Evolutionary conservation across 2,888 invertebrate species (phyloP), one percentile per base, ranked within the genome.

Genomic region (Brachyptera putata): DNA sequence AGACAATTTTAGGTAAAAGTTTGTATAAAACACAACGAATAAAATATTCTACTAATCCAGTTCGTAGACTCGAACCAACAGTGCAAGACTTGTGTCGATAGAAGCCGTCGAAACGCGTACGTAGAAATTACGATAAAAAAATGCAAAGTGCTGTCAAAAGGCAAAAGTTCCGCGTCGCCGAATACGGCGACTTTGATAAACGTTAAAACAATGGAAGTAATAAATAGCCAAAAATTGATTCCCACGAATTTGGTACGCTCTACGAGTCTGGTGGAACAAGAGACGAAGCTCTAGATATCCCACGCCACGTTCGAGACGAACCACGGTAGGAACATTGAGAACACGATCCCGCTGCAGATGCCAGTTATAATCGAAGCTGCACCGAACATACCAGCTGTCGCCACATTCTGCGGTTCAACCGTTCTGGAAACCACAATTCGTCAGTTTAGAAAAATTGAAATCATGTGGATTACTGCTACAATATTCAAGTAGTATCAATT

Each of bases 381-480:
- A 41, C 91, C 96, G 74, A 95, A 91, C 98, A 98, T 98, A 60
- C 97, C 97, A 0, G 97, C 97, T 0, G 85, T 87, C 0, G 87
- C 78, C 14, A 91, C 88, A 73, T 93, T 80, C 69, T 91, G 85
- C 0, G 87, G 84, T n/a, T 89, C 86, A 14, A 93, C 92, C 37
- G 81, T 83, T 65, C 93, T 91, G 76, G 49, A 30, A 30, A n/a
- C n/a, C n/a, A n/a, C n/a, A n/a, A n/a, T n/a, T n/a, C n/a, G n/a
- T n/a, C n/a, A n/a, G n/a, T n/a, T n/a, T n/a, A n/a, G n/a, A n/a
- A n/a, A n/a, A n/a, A n/a, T n/a, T n/a, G n/a, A n/a, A n/a, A n/a
- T n/a, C n/a, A n/a, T n/a, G n/a, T n/a, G n/a, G n/a, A n/a, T n/a
- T n/a, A n/a, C n/a, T n/a, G n/a, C n/a, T n/a, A n/a, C n/a, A n/a